phyloP scores from a whole-genome alignment of 2,888 invertebrate species.

The Apamea sordens region DNA sequence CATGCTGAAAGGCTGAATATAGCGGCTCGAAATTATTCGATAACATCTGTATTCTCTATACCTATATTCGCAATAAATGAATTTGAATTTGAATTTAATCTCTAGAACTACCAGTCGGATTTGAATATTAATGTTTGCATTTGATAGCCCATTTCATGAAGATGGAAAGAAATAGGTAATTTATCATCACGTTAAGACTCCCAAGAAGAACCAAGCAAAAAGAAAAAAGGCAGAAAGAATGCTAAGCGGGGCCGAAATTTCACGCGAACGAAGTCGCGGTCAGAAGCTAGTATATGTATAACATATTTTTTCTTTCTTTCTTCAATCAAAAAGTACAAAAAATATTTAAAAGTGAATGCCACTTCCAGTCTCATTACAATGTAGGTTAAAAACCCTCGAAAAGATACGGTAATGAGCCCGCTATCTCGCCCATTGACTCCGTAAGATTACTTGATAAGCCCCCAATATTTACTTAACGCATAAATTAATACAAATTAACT shows the following conservation, averaged over 20 bases:
- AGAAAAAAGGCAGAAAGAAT: neutral
- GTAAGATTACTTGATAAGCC: constrained; percentile 77
- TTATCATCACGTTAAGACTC: neutral
- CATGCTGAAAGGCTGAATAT: too few relatives aligned
- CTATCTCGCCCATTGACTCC: constrained; percentile 74
- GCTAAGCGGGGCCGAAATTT: neutral
- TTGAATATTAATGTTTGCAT: too few relatives aligned
- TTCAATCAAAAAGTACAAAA: neutral
- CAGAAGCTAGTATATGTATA: neutral
- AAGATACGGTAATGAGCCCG: constrained; percentile 78
- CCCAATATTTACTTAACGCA: constrained; percentile 60
- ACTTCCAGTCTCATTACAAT: constrained; percentile 54
- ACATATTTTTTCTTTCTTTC: neutral
- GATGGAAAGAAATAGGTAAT: too few relatives aligned
- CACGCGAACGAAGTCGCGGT: neutral
- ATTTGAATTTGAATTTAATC: too few relatives aligned
- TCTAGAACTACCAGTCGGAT: too few relatives aligned
- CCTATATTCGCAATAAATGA: too few relatives aligned
- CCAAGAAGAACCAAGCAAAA: neutral
- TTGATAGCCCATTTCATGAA: too few relatives aligned
- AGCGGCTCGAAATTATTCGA: too few relatives aligned
- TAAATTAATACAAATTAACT: constrained; percentile 67
- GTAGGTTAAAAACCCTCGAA: constrained; percentile 63
- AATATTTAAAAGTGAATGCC: constrained; percentile 14
- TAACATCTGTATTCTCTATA: too few relatives aligned